A percentile compares a stretch with the other conserved stretches of the same genome.
phyloP scores from a whole-genome alignment of 2,113 vertebrate genomes.

The Catagonus wagneri region DNA sequence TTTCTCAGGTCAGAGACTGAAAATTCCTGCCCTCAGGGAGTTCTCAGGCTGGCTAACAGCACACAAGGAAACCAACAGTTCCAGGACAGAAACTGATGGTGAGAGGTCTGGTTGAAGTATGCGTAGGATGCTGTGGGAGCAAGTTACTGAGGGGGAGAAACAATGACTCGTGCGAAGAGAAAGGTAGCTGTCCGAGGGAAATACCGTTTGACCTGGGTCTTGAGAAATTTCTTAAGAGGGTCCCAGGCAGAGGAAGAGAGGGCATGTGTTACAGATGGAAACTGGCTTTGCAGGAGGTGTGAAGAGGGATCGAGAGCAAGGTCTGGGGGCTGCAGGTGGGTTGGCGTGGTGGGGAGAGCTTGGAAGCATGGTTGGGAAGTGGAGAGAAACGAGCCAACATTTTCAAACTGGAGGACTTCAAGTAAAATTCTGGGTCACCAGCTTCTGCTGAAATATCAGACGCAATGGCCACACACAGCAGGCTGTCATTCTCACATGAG shows the following conservation, averaged over 20 bases:
- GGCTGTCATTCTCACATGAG: background rate
- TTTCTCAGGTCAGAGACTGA: background rate
- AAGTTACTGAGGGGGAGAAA: background rate
- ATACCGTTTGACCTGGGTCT: background rate
- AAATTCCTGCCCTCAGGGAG: background rate
- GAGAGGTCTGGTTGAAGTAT: background rate
- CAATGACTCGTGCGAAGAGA: background rate
- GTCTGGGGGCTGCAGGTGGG: too few relatives aligned
- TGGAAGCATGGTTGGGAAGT: background rate
- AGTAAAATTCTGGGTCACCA: background rate
- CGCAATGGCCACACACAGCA: background rate
- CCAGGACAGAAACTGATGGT: background rate
- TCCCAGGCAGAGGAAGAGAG: conserved; percentile 1
- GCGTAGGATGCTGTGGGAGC: background rate
- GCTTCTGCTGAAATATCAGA: conserved; percentile 33
- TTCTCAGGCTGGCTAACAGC: background rate
- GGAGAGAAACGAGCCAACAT: background rate
- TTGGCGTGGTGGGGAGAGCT: background rate
- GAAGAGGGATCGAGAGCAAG: background rate
- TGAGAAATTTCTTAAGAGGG: background rate
- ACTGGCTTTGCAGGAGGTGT: background rate
- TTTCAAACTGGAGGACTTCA: conserved; percentile 36
- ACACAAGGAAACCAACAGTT: background rate
- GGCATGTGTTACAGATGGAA: background rate
- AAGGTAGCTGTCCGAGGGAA: background rate